Evolutionary conservation across 2,888 invertebrate genomes (phyloP).

Genomic region (Drosophila kuntzei): DNA sequence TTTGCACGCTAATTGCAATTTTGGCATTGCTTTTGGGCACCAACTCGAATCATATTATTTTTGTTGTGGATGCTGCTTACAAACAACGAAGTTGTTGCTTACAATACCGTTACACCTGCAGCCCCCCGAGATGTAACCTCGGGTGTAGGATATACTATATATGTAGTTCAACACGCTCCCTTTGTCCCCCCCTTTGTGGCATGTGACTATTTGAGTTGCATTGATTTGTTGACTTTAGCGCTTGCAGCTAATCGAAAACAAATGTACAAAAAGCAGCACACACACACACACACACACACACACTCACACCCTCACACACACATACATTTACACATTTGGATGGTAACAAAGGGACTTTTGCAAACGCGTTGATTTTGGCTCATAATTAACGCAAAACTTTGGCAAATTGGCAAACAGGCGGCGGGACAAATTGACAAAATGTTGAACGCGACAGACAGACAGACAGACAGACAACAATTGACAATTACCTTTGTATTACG

Average conservation of each 20-base stretch:
- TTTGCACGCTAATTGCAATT: conserved; percentile 73
- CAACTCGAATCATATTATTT: conserved; percentile 29
- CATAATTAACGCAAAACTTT: conserved; percentile 78
- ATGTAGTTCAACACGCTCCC: background rate
- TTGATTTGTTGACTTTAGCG: conserved; percentile 78
- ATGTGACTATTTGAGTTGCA: conserved; percentile 63
- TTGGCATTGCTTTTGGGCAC: conserved; percentile 51
- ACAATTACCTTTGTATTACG: conserved; percentile 72
- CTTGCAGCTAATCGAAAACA: conserved; percentile 78
- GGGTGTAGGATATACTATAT: background rate
- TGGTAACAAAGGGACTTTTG: conserved; percentile 58
- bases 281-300: conserved; percentile 16
- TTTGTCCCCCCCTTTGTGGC: conserved; percentile 1
- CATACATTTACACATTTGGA: conserved; percentile 10
- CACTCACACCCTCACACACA: conserved; percentile 16
- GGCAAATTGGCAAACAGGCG: conserved; percentile 76
- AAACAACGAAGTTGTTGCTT: conserved; percentile 4
- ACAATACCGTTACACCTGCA: conserved; percentile 6
- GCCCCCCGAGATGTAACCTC: background rate
- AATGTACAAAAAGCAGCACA: conserved; percentile 60
- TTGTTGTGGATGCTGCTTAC: conserved; percentile 31
- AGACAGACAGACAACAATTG: conserved; percentile 47
- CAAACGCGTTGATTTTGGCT: conserved; percentile 70
- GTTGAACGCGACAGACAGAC: conserved; percentile 45
- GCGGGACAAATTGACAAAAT: conserved; percentile 49